phyloP scores from a whole-genome alignment of 2,113 vertebrate species.

The Mesembrinibis cayennensis region DNA sequence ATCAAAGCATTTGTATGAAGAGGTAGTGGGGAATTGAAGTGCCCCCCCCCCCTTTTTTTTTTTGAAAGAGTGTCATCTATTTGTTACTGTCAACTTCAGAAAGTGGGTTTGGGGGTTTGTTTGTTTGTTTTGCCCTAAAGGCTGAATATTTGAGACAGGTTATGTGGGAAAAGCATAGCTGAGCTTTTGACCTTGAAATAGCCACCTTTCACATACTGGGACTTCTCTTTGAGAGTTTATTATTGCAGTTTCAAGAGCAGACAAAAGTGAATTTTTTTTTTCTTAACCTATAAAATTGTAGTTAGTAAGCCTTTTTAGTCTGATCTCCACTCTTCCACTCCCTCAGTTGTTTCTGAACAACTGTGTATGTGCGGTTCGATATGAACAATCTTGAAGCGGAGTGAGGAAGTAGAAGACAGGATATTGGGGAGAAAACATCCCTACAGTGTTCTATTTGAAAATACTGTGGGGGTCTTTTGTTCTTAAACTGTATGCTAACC shows the following conservation, averaged over 20 bases:
- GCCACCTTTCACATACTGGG: background rate
- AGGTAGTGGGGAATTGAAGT: background rate
- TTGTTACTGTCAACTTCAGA: background rate
- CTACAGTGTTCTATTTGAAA: background rate
- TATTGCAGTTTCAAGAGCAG: background rate
- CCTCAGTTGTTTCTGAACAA: background rate
- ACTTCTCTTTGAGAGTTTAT: background rate
- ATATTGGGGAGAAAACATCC: background rate
- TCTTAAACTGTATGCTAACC: background rate
- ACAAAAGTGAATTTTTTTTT: background rate
- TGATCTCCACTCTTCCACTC: background rate
- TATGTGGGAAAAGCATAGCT: background rate
- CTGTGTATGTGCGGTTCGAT: background rate
- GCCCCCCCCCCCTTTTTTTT: background rate
- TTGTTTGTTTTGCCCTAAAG: background rate
- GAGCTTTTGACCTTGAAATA: background rate
- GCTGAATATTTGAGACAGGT: background rate
- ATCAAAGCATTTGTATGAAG: background rate
- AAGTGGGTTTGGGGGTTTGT: background rate
- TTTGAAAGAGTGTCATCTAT: background rate
- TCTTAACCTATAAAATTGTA: background rate
- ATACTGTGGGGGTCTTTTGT: background rate
- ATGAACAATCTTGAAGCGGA: accelerated
- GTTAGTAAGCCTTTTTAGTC: background rate
- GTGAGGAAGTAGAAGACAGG: background rate